Evolutionary conservation across 1,140 invertebrate species (phyloP).

Genomic region (Trachymyrmex cornetzi): DNA sequence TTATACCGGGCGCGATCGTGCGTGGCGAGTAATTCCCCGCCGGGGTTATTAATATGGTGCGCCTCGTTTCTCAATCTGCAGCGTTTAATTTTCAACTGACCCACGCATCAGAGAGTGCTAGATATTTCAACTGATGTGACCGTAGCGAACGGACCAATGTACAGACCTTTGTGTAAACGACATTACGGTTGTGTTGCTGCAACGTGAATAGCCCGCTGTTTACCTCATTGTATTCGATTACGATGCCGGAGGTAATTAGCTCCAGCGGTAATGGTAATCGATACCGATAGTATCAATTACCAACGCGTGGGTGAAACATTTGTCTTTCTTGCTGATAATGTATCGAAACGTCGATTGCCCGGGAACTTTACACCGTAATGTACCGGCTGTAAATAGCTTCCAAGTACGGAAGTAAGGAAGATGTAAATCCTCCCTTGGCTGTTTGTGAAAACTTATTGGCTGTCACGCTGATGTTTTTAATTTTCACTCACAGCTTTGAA

Average conservation of each 20-base stretch:
- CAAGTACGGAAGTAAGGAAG: slow-evolving; percentile 42
- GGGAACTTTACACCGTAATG: slow-evolving; percentile 63
- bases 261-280: slow-evolving; percentile 61
- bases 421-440: slow-evolving; percentile 44
- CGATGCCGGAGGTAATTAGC: slow-evolving; percentile 63
- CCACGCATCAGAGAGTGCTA: not conserved
- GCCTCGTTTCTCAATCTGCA: slow-evolving; percentile 61
- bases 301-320: slow-evolving; percentile 54
- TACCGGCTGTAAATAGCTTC: slow-evolving; percentile 58
- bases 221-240: slow-evolving; percentile 66
- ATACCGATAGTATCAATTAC: slow-evolving; percentile 66
- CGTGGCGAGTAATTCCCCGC: slow-evolving; percentile 64
- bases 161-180: slow-evolving; percentile 41
- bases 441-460: slow-evolving; percentile 47
- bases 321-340: slow-evolving; percentile 64
- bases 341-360: slow-evolving; percentile 61
- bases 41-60: slow-evolving; percentile 66
- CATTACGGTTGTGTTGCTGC: slow-evolving; percentile 46
- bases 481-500: slow-evolving; percentile 26
- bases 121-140: slow-evolving; percentile 16
- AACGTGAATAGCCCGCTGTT: slow-evolving; percentile 56
- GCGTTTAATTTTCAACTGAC: slow-evolving; percentile 34
- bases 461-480: slow-evolving; percentile 45
- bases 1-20: slow-evolving; percentile 64
- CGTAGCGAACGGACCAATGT: slow-evolving; percentile 23